Conservation (phyloP, 2,797 vertebrate genomes). For the Gymnopithys bicolor region DNA sequence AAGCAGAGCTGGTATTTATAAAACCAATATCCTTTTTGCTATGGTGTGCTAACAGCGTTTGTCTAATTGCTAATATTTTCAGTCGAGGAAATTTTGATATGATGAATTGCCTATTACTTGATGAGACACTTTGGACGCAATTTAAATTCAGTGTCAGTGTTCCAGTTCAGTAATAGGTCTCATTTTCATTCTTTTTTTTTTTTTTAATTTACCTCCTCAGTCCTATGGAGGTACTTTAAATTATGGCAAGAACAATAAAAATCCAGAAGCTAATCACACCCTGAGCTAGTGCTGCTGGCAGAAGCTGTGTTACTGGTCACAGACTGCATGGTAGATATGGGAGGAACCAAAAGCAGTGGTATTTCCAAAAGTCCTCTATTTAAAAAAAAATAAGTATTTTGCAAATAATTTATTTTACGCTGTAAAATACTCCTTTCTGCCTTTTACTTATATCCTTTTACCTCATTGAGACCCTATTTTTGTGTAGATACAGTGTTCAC, state of each 20-base stretch:
- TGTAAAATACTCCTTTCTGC: neutral
- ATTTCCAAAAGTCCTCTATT: neutral
- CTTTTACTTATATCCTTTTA: neutral
- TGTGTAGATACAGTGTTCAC: neutral
- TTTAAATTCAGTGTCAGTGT: slow-evolving; percentile 17
- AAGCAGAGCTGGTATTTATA: neutral
- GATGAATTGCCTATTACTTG: slow-evolving; percentile 19
- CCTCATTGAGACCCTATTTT: neutral
- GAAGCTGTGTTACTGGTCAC: neutral
- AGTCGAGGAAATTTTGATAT: slow-evolving; percentile 6
- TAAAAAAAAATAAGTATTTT: neutral
- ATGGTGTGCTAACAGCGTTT: neutral
- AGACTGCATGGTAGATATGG: neutral
- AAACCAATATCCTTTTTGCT: slow-evolving; percentile 22
- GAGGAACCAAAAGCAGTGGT: neutral
- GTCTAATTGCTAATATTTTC: slow-evolving; percentile 39
- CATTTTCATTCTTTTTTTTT: neutral
- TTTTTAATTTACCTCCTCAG: neutral
- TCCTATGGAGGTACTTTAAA: neutral
- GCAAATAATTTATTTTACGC: neutral
- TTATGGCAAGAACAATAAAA: neutral
- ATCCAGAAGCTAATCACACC: neutral
- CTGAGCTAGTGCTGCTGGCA: neutral
- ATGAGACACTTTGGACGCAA: neutral
- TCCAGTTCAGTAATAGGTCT: neutral